Base-by-base conservation (phyloP, 2,113 vertebrate genomes). In the Puntigrus tetrazona region DNA sequence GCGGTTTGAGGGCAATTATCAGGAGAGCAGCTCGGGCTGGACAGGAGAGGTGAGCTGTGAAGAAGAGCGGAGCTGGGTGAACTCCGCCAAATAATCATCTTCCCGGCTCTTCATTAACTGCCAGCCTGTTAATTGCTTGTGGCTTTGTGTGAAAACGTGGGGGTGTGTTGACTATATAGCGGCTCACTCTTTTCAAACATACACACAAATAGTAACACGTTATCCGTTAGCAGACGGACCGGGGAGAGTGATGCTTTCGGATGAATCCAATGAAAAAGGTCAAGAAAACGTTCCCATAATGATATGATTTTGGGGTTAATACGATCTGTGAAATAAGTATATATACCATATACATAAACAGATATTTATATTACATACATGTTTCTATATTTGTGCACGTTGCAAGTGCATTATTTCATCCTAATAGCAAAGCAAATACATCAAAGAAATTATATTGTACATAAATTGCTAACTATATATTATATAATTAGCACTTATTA, bases 1-100 rank as follows among this genome's bases (percentile, higher is more conserved):
- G 78, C 43, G 41, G 84, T 78, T 79, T 79, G 82, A 82, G 41
- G 50, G 61, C 36, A 82, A 82, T 85, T 86, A 86, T 85, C 34
- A 78, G 11, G 22, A 22, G 83, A 70, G 38, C 57, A 47, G 52
- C 31, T 45, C 10, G 11, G 9, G 36, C 3, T 63, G 1, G 61
- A 45, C 88, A 81, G 57, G 43, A 27, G 14, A 86, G 82, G 29
- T 85, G 47, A 87, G 73, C 27, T 27, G 70, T 76, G 87, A 87
- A 63, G 61, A 77, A n/a, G 16, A 14, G 34, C 82, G n/a, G 31
- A 50, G 22, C 52, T 57, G 7, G 22, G 61, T 57, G 0, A 7
- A 82, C 67, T 38, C 52, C 3, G 50, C 16, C 18, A 18, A 5
- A 18, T 38, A 25, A 41, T 61, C 9, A 31, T 16, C 11, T 55